Base-by-base conservation (phyloP, 2,888 invertebrate species). In the Drosophila pullipes region DNA sequence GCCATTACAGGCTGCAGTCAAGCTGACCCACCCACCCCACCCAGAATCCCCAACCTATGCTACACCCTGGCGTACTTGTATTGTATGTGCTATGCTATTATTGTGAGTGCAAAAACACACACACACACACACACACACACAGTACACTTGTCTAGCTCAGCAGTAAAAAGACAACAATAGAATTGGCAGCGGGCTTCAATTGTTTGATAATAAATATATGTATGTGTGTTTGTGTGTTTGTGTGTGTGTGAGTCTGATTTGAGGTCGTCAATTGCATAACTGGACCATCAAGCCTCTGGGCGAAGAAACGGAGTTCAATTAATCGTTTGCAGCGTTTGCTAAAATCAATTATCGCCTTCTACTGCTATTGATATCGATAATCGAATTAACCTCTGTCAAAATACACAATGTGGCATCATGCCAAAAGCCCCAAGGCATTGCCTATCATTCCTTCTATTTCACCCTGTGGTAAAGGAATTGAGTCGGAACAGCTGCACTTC, bases 1-100 rank as follows among this genome's bases (percentile, higher is more conserved):
- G 81, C 85, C 82, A 87, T 89, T 85, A 89, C 85, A 47, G 85
- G 68, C 81, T 81, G 80, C 85, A 86, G 85, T 78, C 80, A 78
- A 80, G 77, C 60, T 31, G 31, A n/a, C 53, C n/a, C 30, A 57
- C 13, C 52, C 35, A 4, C 22, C 16, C 33, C 35, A 13, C 65
- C 10, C 52, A 69, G 52, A 69, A 59, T 22, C 39, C 47, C 30
- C n/a, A 53, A 25, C 57, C 62, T 28, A 50, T 49, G 60, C 47
- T 37, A 52, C 57, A 58, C 49, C 62, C 69, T 44, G 31, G 16
- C 54, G 41, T 44, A 53, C 75, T 81, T 81, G 81, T 81, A 78
- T 81, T 77, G 47, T 47, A 72, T 78, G 58, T 64, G 69, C 78
- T 78, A 30, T 70, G 79, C 88, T 78, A 87, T 87, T 87, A 87